Conservation (phyloP, 92 coral and sea anemone genomes). For the Virgularia gustaviana region DNA sequence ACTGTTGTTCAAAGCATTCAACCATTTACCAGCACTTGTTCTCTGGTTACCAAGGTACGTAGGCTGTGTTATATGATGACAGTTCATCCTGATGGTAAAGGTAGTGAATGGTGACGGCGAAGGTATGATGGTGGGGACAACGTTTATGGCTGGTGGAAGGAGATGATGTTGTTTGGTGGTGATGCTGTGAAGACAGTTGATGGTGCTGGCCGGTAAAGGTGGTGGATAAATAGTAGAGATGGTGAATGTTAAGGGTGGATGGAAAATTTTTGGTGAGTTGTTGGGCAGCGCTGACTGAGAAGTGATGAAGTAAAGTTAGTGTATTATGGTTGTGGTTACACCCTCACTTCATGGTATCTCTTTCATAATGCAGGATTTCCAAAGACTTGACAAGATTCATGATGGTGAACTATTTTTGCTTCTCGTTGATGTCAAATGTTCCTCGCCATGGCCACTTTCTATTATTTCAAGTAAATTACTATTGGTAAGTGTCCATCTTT, state of each 20-base stretch:
- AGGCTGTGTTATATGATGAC: not conserved
- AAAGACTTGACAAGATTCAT: conserved; percentile 78
- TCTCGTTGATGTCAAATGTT: conserved; percentile 79
- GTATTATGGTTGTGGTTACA: not conserved
- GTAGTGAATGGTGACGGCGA: not conserved
- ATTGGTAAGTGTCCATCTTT: conserved; percentile 58
- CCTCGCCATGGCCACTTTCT: conserved; percentile 99
- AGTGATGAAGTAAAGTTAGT: too few relatives aligned
- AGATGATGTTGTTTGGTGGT: not conserved
- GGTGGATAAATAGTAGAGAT: too few relatives aligned
- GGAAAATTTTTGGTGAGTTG: too few relatives aligned
- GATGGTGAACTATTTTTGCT: conserved; percentile 92
- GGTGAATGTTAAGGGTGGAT: too few relatives aligned
- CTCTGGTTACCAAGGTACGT: conserved; percentile 35
- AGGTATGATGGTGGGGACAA: not conserved
- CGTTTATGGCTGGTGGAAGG: not conserved
- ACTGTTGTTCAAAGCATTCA: conserved; percentile 22
- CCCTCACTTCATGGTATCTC: not conserved
- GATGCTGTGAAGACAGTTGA: not conserved
- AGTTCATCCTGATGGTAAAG: not conserved
- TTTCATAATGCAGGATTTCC: conserved; percentile 48
- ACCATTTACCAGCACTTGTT: conserved; percentile 18
- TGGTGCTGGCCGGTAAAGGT: too few relatives aligned
- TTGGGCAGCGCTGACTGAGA: too few relatives aligned
- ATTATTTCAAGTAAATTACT: conserved; percentile 77